Conservation (phyloP, 2,113 vertebrate genomes). For the Nycticebus coucang region DNA sequence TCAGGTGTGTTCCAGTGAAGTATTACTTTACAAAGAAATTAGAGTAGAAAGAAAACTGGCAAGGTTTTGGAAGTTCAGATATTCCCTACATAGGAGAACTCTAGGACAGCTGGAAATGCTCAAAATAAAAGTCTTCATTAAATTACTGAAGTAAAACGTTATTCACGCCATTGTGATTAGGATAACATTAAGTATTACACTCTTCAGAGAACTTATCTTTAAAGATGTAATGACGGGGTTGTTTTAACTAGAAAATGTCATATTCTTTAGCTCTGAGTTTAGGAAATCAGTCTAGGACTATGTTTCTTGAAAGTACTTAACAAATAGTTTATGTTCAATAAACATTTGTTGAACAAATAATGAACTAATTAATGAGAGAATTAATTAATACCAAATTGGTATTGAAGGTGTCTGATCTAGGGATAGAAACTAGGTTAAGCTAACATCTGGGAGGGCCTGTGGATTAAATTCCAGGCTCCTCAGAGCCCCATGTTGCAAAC, state of each 20-base stretch:
- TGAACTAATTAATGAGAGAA: background rate
- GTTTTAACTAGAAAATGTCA: background rate
- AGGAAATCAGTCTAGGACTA: background rate
- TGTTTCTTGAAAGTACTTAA: background rate
- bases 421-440: no score
- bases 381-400: background rate
- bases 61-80: background rate
- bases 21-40: background rate
- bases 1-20: background rate
- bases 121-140: background rate
- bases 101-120: background rate
- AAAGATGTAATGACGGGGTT: background rate
- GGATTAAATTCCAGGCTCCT: no score
- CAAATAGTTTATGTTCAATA: background rate
- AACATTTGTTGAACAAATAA: background rate
- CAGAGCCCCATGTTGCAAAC: no score
- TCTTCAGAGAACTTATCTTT: background rate
- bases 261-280: slow-evolving; percentile 13
- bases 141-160: background rate
- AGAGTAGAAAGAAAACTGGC: background rate
- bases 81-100: background rate
- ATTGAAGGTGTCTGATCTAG: background rate
- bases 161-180: background rate
- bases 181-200: background rate
- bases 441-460: no score